Percentiles rank a stretch among this genome's conserved stretches.
These are phyloP conservation scores for Phania funesta DNA, from an alignment of 2,888 invertebrate genomes.

Conservation along the genomic window DNA sequence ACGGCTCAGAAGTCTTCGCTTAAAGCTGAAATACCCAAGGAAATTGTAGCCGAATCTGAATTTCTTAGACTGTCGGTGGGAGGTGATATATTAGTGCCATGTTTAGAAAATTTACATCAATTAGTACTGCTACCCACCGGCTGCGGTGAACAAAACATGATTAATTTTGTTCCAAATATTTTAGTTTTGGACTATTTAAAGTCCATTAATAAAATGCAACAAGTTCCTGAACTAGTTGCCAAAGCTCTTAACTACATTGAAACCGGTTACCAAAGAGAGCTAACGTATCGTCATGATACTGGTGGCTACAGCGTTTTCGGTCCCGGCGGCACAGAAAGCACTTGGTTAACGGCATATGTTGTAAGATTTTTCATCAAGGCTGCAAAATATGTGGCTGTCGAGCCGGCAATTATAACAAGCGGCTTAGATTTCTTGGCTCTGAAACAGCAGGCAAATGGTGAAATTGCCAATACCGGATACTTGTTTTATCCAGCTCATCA, in stretches of 20 bases:
- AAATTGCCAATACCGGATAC: slow-evolving; percentile 88
- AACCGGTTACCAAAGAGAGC: slow-evolving; percentile 87
- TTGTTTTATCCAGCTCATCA: slow-evolving; percentile 81
- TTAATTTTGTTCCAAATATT: slow-evolving; percentile 84
- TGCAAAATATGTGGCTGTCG: slow-evolving; percentile 85
- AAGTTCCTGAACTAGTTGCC: too few relatives aligned
- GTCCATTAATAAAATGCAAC: slow-evolving; percentile 73
- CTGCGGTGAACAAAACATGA: slow-evolving; percentile 87
- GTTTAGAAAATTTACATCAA: slow-evolving; percentile 82
- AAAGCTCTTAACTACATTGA: slow-evolving; percentile 55
- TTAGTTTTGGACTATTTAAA: slow-evolving; percentile 84
- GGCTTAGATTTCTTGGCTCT: slow-evolving; percentile 86
- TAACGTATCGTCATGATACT: slow-evolving; percentile 85
- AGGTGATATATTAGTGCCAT: slow-evolving; percentile 80
- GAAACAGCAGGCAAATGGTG: slow-evolving; percentile 86
- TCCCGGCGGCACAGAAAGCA: slow-evolving; percentile 84
- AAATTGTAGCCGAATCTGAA: slow-evolving; percentile 82
- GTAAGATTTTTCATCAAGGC: slow-evolving; percentile 88
- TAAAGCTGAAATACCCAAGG: slow-evolving; percentile 86
- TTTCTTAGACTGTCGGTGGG: slow-evolving; percentile 81
- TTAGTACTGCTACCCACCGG: slow-evolving; percentile 84
- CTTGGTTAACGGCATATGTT: slow-evolving; percentile 91
- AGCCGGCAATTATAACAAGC: slow-evolving; percentile 83
- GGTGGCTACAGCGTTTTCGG: slow-evolving; percentile 91
- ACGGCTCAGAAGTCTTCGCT: neutral